Percentiles rank a stretch among this genome's conserved stretches.
Evolutionary conservation across 2,113 vertebrate species (phyloP).

Genomic region (Aviceda subcristata): DNA sequence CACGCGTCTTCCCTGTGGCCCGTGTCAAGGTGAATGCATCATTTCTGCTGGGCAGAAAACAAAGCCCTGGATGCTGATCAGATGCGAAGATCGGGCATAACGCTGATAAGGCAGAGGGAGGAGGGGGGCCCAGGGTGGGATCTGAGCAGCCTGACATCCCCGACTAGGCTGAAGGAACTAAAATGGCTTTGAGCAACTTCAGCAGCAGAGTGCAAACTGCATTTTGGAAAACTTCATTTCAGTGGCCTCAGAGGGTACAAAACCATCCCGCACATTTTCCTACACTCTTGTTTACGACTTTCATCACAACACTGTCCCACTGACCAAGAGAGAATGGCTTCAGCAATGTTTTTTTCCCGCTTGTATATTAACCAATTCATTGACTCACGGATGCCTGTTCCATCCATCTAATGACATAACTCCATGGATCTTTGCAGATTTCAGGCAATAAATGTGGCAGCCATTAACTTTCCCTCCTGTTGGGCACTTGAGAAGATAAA

Average conservation of each 20-base stretch:
- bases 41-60: not conserved
- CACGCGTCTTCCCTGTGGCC: rapidly evolving
- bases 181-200: not conserved
- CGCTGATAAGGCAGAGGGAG: not conserved
- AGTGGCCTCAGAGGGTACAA: not conserved
- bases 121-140: not conserved
- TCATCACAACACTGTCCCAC: not conserved
- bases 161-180: not conserved
- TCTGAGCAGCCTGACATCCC: not conserved
- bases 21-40: rapidly evolving
- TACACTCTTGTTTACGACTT: not conserved
- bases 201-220: not conserved
- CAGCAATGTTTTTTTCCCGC: not conserved
- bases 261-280: not conserved
- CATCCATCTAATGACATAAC: not conserved
- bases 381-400: not conserved
- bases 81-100: rapidly evolving
- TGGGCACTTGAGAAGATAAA: conserved; percentile 17
- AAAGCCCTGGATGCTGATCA: not conserved
- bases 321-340: not conserved
- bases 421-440: not conserved
- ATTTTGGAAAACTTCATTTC: not conserved
- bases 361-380: not conserved
- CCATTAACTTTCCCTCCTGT: not conserved
- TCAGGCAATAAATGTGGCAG: conserved; percentile 2